phyloP scores from a whole-genome alignment of 2,113 vertebrate species.

The Castor canadensis region DNA sequence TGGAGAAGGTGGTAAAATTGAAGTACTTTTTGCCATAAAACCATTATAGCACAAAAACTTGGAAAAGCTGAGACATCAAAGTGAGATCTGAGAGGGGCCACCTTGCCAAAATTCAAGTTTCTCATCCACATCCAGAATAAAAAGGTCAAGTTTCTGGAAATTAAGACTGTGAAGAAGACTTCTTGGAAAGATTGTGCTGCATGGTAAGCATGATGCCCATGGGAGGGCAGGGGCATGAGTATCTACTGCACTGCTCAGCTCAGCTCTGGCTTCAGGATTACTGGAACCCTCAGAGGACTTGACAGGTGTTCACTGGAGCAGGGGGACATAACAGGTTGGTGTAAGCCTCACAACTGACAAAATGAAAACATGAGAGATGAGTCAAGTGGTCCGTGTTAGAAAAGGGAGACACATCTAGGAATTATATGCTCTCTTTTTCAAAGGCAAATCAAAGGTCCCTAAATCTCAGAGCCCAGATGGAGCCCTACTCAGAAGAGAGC shows the following conservation, averaged over 20 bases:
- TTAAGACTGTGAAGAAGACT: not conserved
- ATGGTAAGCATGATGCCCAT: rapidly evolving
- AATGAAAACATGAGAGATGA: not conserved
- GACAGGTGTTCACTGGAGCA: not conserved
- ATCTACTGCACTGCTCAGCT: too few relatives aligned
- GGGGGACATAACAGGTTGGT: not conserved
- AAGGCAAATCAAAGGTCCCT: too few relatives aligned
- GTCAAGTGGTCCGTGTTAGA: not conserved
- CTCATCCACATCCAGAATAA: not conserved
- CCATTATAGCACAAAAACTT: not conserved
- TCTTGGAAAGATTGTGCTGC: not conserved
- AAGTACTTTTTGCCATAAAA: not conserved
- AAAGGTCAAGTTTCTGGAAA: not conserved
- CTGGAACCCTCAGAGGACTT: not conserved
- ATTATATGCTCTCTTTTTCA: not conserved
- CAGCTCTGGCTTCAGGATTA: not conserved
- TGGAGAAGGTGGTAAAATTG: conserved; percentile 18
- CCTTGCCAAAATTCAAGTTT: not conserved
- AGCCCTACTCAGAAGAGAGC: too few relatives aligned
- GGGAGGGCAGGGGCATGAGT: not conserved
- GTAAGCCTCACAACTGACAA: not conserved
- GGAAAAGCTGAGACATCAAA: not conserved
- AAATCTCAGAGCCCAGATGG: too few relatives aligned
- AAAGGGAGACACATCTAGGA: not conserved
- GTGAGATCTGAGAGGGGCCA: not conserved